These are phyloP conservation scores for Pelodiscus sinensis DNA, from an alignment of 2,113 vertebrate genomes.

Conservation along the genomic window DNA sequence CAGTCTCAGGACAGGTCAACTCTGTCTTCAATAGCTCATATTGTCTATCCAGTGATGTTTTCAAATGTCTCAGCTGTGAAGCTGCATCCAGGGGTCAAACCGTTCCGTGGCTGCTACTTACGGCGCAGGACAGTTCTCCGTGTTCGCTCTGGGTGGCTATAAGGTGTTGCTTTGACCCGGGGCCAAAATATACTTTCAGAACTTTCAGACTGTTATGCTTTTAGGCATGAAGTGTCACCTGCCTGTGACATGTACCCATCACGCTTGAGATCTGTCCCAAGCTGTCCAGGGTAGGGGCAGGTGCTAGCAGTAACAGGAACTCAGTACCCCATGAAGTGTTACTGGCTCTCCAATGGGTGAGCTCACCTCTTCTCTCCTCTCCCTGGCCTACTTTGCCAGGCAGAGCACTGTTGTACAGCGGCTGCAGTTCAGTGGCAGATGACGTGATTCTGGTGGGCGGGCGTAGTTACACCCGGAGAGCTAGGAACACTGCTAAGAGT, in stretches of 20 bases:
- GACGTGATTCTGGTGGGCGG: background rate
- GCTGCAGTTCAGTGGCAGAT: background rate
- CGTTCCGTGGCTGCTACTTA: background rate
- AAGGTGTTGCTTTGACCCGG: no score
- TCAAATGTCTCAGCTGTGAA: background rate
- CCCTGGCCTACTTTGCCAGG: background rate
- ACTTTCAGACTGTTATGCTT: background rate
- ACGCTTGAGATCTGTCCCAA: rapidly evolving
- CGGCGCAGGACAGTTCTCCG: no score
- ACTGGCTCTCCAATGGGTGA: background rate
- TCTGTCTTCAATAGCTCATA: rapidly evolving
- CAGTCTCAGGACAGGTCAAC: background rate
- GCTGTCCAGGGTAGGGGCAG: background rate
- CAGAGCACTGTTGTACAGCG: background rate
- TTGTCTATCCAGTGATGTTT: background rate
- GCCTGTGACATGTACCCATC: rapidly evolving
- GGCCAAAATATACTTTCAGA: rapidly evolving
- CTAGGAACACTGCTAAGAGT: background rate
- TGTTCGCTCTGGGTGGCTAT: background rate
- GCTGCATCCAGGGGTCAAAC: background rate
- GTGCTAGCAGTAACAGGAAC: background rate
- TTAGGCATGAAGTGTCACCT: background rate
- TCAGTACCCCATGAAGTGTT: rapidly evolving
- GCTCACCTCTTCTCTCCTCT: background rate
- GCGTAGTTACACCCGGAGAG: background rate